Evolutionary conservation across 1,140 invertebrate species (phyloP).

Genomic region (Procambarus clarkii): DNA sequence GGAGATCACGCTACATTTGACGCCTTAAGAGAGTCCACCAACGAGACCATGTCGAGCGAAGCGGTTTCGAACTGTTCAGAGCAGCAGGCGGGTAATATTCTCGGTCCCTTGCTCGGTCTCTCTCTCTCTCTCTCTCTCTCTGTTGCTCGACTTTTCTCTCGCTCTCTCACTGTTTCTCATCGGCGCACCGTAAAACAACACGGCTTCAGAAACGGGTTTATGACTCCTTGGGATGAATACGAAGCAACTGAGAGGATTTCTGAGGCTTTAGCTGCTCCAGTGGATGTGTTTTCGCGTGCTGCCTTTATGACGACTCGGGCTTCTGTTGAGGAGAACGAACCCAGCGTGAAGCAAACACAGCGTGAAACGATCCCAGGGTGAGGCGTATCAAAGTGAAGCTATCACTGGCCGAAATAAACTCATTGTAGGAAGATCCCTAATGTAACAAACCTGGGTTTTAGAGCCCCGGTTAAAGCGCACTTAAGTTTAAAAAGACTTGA

Average conservation of each 20-base stretch:
- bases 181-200: neutral
- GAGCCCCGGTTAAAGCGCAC: neutral
- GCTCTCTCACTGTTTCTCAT: too few relatives aligned
- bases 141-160: too few relatives aligned
- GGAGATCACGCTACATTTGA: too few relatives aligned
- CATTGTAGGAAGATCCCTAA: neutral
- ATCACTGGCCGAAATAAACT: neutral
- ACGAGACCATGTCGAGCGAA: too few relatives aligned
- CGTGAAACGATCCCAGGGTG: neutral
- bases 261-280: neutral
- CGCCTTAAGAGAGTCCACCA: too few relatives aligned
- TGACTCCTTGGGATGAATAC: neutral
- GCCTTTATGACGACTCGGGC: neutral
- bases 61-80: too few relatives aligned
- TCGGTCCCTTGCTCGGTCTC: too few relatives aligned
- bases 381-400: neutral
- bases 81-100: too few relatives aligned
- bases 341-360: neutral
- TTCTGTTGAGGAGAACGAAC: neutral
- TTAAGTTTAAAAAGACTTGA: neutral
- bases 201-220: neutral
- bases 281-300: neutral
- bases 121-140: too few relatives aligned
- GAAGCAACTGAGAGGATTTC: neutral
- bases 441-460: neutral